Percentiles rank a stretch among this genome's conserved stretches.
phyloP scores from a whole-genome alignment of 2,113 vertebrate genomes.

The Paramisgurnus dabryanus region DNA sequence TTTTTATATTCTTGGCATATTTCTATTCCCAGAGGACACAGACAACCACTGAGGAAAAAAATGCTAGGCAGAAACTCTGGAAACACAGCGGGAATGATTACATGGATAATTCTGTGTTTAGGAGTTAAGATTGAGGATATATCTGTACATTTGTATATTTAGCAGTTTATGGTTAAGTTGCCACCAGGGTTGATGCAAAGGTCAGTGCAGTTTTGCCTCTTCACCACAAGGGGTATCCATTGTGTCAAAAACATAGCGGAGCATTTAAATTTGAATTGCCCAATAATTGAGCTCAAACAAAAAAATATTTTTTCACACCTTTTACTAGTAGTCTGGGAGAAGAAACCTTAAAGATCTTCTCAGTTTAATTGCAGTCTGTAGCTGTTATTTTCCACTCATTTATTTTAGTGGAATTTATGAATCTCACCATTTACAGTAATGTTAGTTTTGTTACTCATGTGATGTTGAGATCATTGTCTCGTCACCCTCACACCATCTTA shows the following conservation, averaged over 20 bases:
- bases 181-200: not conserved
- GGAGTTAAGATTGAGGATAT: not conserved
- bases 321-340: no score
- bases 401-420: not conserved
- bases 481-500: not conserved
- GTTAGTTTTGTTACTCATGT: not conserved
- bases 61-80: not conserved
- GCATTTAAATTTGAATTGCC: not conserved
- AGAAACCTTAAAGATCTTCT: not conserved
- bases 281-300: no score
- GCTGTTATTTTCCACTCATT: not conserved
- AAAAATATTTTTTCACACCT: no score
- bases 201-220: not conserved
- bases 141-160: not conserved
- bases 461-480: not conserved
- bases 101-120: not conserved
- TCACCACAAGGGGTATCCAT: conserved; percentile 41
- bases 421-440: conserved; percentile 1
- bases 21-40: conserved; percentile 8
- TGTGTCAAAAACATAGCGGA: conserved; percentile 1
- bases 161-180: not conserved
- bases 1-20: not conserved
- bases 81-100: conserved; percentile 1
- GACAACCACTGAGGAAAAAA: conserved; percentile 7
- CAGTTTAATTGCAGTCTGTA: not conserved